These are phyloP conservation scores for Loripinus fragilis DNA, from an alignment of 2,888 invertebrate genomes.

Conservation along the genomic window DNA sequence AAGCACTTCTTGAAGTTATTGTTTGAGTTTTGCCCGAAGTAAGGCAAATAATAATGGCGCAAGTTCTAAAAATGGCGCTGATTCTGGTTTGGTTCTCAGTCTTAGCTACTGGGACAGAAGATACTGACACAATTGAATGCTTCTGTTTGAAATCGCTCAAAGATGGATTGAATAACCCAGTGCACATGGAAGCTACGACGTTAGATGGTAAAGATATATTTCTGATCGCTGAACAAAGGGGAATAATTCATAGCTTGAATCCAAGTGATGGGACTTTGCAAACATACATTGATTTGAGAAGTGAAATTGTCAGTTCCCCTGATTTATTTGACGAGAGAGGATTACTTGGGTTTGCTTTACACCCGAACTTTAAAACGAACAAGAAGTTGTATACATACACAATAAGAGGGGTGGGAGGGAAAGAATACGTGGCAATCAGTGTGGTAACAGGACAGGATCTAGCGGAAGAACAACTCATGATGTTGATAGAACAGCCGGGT, in stretches of 20 bases:
- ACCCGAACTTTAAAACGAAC: slow-evolving; percentile 72
- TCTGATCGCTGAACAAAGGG: slow-evolving; percentile 64
- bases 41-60: not conserved
- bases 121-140: slow-evolving; percentile 29
- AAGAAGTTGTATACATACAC: slow-evolving; percentile 74
- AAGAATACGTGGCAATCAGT: slow-evolving; percentile 42
- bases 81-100: not conserved
- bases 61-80: not conserved
- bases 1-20: slow-evolving; percentile 2
- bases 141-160: slow-evolving; percentile 59
- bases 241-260: slow-evolving; percentile 44
- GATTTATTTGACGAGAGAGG: slow-evolving; percentile 70
- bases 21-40: not conserved
- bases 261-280: slow-evolving; percentile 11
- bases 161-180: slow-evolving; percentile 47
- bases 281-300: slow-evolving; percentile 56
- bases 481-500: slow-evolving; percentile 73
- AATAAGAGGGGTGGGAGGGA: slow-evolving; percentile 51
- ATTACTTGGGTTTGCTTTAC: slow-evolving; percentile 74
- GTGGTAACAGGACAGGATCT: slow-evolving; percentile 47
- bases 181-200: slow-evolving; percentile 48
- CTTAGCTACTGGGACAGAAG: not conserved
- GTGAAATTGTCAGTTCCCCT: slow-evolving; percentile 41
- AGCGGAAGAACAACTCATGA: slow-evolving; percentile 67
- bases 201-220: slow-evolving; percentile 38